Percentiles rank a stretch among this genome's conserved stretches.
Evolutionary conservation across 2,888 invertebrate species (phyloP).

Genomic region (Mesorhabditis sp.): DNA sequence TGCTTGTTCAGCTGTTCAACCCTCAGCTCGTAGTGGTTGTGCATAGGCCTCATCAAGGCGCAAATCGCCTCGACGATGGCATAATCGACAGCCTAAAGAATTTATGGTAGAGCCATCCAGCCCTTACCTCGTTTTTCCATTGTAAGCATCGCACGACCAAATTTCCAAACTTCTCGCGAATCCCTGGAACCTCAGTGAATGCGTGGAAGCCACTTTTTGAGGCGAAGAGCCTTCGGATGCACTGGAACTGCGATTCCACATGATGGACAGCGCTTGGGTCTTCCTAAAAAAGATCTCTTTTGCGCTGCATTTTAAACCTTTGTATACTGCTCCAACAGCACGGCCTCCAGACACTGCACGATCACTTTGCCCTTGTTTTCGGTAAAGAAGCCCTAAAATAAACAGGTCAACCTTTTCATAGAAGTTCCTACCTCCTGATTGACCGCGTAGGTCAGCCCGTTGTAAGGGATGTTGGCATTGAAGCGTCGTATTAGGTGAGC

Average conservation of each 20-base stretch:
- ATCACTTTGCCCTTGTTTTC: constrained; percentile 96
- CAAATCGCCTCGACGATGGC: constrained; percentile 81
- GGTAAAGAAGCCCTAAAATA: constrained; percentile 74
- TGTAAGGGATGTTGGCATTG: constrained; percentile 95
- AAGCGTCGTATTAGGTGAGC: constrained; percentile 84
- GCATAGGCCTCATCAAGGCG: constrained; percentile 94
- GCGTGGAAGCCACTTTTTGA: constrained; percentile 96
- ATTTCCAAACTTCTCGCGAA: constrained; percentile 88
- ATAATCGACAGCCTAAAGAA: constrained; percentile 5
- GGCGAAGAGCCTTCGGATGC: constrained; percentile 83
- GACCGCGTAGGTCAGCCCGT: constrained; percentile 89
- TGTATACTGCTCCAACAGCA: constrained; percentile 68
- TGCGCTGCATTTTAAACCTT: constrained; percentile 9
- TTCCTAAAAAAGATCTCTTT: constrained; percentile 21
- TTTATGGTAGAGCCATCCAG: background rate
- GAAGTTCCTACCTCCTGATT: constrained; percentile 79
- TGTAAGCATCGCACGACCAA: constrained; percentile 86
- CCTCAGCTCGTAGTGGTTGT: constrained; percentile 86
- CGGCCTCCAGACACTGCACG: constrained; percentile 78
- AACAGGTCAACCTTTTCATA: background rate
- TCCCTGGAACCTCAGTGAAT: constrained; percentile 60
- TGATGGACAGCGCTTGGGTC: constrained; percentile 67
- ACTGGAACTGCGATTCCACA: constrained; percentile 87
- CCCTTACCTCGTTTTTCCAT: constrained; percentile 72
- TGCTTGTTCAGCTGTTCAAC: constrained; percentile 95